Evolutionary conservation across 2,888 invertebrate species (phyloP).

Genomic region (Andrena fulva): DNA sequence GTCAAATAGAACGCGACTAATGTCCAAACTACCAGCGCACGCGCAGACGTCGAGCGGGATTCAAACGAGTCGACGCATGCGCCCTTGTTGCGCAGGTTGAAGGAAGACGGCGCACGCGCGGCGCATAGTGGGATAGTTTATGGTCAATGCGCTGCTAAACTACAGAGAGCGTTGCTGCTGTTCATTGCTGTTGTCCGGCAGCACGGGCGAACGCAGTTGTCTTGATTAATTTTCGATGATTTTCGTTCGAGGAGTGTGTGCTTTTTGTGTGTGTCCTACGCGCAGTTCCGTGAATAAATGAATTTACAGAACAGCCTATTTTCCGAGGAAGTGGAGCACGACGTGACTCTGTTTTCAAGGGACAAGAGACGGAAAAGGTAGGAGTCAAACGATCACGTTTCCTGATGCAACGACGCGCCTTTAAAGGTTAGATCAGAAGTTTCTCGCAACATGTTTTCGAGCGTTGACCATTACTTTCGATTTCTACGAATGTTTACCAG

Average conservation of each 20-base stretch:
- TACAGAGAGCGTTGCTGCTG: conserved; percentile 50
- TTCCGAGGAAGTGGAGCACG: conserved; percentile 81
- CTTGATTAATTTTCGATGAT: conserved; percentile 40
- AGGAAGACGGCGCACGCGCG: conserved; percentile 34
- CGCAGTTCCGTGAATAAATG: conserved; percentile 74
- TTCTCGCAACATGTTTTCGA: conserved; percentile 15
- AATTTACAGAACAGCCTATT: conserved; percentile 81
- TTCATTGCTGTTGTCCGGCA: conserved; percentile 55
- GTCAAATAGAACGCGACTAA: neutral
- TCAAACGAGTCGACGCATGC: neutral
- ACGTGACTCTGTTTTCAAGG: conserved; percentile 78
- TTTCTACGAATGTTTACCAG: conserved; percentile 21
- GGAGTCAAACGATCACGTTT: conserved; percentile 60
- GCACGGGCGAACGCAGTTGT: conserved; percentile 36
- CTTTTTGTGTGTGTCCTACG: conserved; percentile 19
- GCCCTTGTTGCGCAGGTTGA: conserved; percentile 3
- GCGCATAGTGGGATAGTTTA: conserved; percentile 41
- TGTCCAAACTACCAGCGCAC: neutral
- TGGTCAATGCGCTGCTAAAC: conserved; percentile 43
- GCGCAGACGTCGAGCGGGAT: neutral
- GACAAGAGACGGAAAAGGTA: conserved; percentile 80
- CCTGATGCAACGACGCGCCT: conserved; percentile 61
- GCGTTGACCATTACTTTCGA: conserved; percentile 29
- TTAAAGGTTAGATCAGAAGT: conserved; percentile 63
- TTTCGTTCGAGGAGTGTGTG: conserved; percentile 15